Conservation (phyloP, 2,113 vertebrate genomes). For the Eudyptes chrysolophus region DNA sequence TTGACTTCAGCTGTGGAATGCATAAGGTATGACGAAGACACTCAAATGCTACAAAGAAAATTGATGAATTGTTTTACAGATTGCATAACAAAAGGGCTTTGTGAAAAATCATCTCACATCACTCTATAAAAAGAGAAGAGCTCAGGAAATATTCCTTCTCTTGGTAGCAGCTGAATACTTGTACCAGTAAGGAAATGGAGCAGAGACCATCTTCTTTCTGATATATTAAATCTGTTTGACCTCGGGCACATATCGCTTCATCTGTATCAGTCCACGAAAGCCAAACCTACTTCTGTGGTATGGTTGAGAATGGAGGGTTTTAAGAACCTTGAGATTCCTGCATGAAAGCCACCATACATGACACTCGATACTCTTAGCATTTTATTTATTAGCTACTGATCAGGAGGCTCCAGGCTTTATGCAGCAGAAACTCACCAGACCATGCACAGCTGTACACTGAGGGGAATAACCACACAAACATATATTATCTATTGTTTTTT, state of each 20-base stretch:
- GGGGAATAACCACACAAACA: background rate
- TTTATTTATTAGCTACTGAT: background rate
- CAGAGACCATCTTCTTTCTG: background rate
- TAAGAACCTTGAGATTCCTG: background rate
- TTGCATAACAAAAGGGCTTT: conserved; percentile 14
- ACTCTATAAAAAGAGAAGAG: background rate
- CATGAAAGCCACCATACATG: background rate
- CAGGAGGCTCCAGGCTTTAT: background rate
- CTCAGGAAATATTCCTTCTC: background rate
- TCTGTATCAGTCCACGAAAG: background rate
- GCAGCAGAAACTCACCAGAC: background rate
- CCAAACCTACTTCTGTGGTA: background rate
- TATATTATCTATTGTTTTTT: rapidly evolving
- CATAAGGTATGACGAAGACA: background rate
- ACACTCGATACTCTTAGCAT: too few species aligned
- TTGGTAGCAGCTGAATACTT: background rate
- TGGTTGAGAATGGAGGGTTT: background rate
- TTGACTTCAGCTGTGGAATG: conserved; percentile 16
- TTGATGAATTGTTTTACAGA: background rate
- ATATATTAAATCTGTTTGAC: background rate
- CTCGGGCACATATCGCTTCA: rapidly evolving
- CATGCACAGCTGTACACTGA: rapidly evolving
- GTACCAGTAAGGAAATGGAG: background rate
- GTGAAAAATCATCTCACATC: background rate
- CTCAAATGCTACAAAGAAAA: background rate